These are phyloP conservation scores for Achlya flavicornis DNA, from an alignment of 2,888 invertebrate species.

Conservation along the genomic window DNA sequence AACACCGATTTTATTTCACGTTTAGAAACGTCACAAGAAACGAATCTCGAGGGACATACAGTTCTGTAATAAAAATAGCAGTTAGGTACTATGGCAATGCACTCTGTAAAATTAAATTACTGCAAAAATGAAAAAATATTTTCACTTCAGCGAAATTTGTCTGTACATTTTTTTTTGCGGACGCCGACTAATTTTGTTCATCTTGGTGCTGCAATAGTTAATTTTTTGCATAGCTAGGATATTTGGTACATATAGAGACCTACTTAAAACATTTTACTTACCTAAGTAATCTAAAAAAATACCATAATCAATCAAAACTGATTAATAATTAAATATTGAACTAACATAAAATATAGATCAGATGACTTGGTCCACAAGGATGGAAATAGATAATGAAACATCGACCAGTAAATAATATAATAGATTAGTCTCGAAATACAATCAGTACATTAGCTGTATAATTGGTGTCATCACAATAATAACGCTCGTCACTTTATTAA, in stretches of 20 bases:
- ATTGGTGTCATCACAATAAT: conserved; percentile 6
- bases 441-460: neutral
- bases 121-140: conserved; percentile 15
- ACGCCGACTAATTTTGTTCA: neutral
- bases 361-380: too few relatives aligned
- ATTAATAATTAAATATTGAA: too few relatives aligned
- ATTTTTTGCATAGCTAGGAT: neutral
- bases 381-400: neutral
- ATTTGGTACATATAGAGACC: neutral
- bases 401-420: neutral
- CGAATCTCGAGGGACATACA: conserved; percentile 26
- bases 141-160: conserved; percentile 4
- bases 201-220: neutral
- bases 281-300: too few relatives aligned
- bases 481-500: neutral
- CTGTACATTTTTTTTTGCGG: neutral
- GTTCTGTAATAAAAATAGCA: conserved; percentile 29
- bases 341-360: too few relatives aligned
- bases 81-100: conserved; percentile 18
- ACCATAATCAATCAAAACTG: too few relatives aligned
- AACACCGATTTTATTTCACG: conserved; percentile 40
- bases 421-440: neutral
- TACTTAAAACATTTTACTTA: too few relatives aligned
- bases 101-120: conserved; percentile 18
- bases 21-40: conserved; percentile 37